Evolutionary conservation across 2,888 invertebrate species (phyloP).

Genomic region (Drosophila multiciliata): DNA sequence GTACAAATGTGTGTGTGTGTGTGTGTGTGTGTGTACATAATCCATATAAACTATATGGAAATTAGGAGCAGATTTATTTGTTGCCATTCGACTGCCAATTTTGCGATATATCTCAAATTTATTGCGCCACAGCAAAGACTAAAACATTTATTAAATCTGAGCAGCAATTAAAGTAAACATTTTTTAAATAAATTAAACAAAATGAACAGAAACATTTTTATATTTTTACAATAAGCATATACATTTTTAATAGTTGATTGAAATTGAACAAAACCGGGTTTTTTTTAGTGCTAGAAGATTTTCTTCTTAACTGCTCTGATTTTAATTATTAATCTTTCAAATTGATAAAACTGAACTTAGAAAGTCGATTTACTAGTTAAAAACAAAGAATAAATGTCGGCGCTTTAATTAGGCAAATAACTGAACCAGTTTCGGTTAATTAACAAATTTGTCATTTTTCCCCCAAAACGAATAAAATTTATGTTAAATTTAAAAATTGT

Average conservation of each 20-base stretch:
- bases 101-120: constrained; percentile 72
- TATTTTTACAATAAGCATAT: no score
- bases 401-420: constrained; percentile 25
- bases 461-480: constrained; percentile 18
- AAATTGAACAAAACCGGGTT: no score
- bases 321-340: neutral
- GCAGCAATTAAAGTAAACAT: constrained; percentile 18
- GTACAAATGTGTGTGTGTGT: constrained; percentile 6
- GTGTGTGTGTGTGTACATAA: constrained; percentile 35
- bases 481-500: constrained; percentile 22
- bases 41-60: constrained; percentile 69
- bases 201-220: constrained; percentile 16
- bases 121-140: constrained; percentile 68
- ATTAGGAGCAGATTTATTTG: constrained; percentile 40
- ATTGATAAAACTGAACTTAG: constrained; percentile 33
- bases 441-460: constrained; percentile 73
- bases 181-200: constrained; percentile 36
- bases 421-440: constrained; percentile 70
- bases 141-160: constrained; percentile 72
- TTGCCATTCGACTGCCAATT: constrained; percentile 41
- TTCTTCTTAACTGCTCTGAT: neutral
- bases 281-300: neutral
- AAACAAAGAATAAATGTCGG: constrained; percentile 9
- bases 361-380: constrained; percentile 26
- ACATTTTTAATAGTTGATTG: neutral